A percentile compares a stretch with the other conserved stretches of the same genome.
Conservation (phyloP, 2,113 vertebrate species). For the Notothenia coriiceps region DNA sequence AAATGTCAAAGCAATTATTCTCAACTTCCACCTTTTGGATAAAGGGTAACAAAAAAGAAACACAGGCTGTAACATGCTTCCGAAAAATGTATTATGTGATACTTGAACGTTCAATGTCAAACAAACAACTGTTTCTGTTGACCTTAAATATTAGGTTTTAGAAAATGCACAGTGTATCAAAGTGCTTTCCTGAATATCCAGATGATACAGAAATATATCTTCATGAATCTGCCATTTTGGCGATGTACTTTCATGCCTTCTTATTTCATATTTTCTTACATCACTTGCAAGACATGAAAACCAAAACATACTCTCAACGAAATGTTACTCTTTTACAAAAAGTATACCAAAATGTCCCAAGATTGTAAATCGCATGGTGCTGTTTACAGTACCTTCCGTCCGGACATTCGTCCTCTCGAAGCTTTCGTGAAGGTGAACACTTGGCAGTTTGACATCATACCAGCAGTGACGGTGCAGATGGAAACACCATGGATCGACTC, state of each 20-base stretch:
- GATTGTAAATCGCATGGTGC: neutral
- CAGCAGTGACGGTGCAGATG: slow-evolving; percentile 81
- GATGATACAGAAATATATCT: neutral
- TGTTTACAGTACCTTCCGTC: slow-evolving; percentile 63
- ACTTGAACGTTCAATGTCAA: neutral
- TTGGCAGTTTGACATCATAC: slow-evolving; percentile 82
- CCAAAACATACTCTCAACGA: neutral
- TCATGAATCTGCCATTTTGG: neutral
- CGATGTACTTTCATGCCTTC: neutral
- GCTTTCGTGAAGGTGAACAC: slow-evolving; percentile 76
- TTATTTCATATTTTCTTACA: neutral
- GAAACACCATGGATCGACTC: slow-evolving; percentile 87
- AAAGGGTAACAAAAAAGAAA: slow-evolving; percentile 2
- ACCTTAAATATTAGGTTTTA: neutral
- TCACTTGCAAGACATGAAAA: neutral
- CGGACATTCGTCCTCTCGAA: slow-evolving; percentile 48
- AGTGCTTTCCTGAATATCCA: no score
- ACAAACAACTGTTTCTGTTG: neutral
- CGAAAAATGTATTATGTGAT: no score
- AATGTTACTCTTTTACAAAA: neutral
- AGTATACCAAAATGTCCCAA: neutral
- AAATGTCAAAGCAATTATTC: slow-evolving; percentile 87
- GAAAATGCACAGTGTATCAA: neutral
- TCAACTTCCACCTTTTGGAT: slow-evolving; percentile 85
- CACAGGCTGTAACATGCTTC: neutral